Conservation (phyloP, 2,113 vertebrate species). For the Crocuta crocuta region DNA sequence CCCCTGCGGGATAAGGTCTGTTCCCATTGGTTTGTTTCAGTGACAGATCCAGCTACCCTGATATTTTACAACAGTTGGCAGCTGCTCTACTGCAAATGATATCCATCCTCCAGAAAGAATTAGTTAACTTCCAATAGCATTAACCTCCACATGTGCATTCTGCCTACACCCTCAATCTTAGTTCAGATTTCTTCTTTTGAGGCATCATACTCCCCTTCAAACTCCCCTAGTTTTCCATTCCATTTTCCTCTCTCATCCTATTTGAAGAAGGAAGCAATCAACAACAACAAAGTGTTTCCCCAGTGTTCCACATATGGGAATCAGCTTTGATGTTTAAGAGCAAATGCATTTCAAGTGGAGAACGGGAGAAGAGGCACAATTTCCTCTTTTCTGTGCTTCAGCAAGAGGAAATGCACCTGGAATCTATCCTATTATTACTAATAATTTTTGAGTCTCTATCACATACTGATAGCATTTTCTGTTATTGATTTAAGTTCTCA, state of each 20-base stretch:
- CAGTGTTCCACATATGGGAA: background rate
- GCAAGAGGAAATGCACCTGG: background rate
- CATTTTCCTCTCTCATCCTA: constrained; percentile 56
- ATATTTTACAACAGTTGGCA: constrained; percentile 23
- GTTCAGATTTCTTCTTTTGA: constrained; percentile 30
- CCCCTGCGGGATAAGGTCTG: constrained; percentile 43
- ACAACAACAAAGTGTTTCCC: constrained; percentile 35
- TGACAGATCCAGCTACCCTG: constrained; percentile 52
- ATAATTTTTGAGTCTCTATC: background rate
- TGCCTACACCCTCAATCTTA: constrained; percentile 13
- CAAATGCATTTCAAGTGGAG: constrained; percentile 1
- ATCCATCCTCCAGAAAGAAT: constrained; percentile 64
- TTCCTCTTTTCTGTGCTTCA: background rate
- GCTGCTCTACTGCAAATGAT: constrained; percentile 66
- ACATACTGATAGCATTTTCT: background rate
- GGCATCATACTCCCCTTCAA: background rate
- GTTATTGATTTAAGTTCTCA: background rate
- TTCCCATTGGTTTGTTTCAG: constrained; percentile 59
- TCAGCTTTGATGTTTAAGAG: constrained; percentile 54
- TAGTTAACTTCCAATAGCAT: constrained; percentile 40
- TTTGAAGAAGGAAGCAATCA: constrained; percentile 31
- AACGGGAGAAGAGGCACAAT: background rate
- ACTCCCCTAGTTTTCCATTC: background rate
- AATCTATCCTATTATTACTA: background rate
- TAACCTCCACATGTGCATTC: background rate